phyloP scores from a whole-genome alignment of 2,797 vertebrate species.

The Eurystomus glaucurus region DNA sequence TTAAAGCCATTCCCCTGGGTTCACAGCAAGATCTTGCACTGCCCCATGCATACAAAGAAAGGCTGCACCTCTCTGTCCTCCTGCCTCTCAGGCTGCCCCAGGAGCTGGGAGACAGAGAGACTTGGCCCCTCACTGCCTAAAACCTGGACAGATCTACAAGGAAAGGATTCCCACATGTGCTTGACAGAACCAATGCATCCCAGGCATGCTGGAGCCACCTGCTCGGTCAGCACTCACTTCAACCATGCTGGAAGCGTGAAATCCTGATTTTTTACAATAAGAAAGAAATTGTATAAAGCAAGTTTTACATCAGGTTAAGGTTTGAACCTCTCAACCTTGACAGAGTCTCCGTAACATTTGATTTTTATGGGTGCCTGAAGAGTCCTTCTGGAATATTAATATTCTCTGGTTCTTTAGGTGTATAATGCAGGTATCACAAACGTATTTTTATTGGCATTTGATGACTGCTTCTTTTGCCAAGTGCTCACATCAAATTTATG shows the following conservation, averaged over 20 bases:
- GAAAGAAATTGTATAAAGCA: neutral
- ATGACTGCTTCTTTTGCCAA: constrained; percentile 78
- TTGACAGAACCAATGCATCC: neutral
- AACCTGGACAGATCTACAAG: rapidly evolving
- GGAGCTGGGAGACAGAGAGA: neutral
- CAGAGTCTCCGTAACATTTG: constrained; percentile 52
- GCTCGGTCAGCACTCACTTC: neutral
- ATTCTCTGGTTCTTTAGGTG: constrained; percentile 78
- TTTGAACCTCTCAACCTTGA: constrained; percentile 65
- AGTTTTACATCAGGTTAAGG: neutral
- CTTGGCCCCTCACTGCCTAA: neutral
- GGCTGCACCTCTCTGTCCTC: neutral
- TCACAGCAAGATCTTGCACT: rapidly evolving
- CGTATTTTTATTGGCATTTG: constrained; percentile 82
- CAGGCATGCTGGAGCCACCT: neutral
- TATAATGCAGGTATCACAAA: constrained; percentile 79
- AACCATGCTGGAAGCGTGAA: neutral
- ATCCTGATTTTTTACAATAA: neutral
- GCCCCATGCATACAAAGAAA: neutral
- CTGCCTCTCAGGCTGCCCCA: neutral
- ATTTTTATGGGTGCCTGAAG: constrained; percentile 77
- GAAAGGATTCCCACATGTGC: neutral
- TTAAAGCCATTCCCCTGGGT: neutral
- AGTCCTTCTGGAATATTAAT: constrained; percentile 78
- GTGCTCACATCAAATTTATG: constrained; percentile 78